Evolutionary conservation across 1,140 invertebrate species (phyloP).

Genomic region (Mamestra configurata): DNA sequence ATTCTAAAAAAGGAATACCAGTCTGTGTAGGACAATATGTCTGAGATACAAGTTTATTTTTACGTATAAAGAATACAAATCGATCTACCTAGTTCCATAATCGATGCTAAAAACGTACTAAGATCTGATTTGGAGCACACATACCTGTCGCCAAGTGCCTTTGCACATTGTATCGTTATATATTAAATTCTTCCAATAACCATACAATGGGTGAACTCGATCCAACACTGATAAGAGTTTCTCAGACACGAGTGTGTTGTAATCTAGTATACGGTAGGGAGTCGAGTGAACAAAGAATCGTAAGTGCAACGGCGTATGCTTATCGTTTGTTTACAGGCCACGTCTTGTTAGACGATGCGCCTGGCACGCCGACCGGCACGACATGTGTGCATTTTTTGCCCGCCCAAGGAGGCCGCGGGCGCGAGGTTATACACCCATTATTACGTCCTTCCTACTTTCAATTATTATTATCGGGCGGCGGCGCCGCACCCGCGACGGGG

Average conservation of each 20-base stretch:
- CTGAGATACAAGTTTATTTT: too few relatives aligned
- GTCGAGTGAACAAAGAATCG: slow-evolving; percentile 68
- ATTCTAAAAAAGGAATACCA: too few relatives aligned
- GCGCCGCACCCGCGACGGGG: slow-evolving; percentile 85
- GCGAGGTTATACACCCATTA: slow-evolving; percentile 88
- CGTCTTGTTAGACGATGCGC: slow-evolving; percentile 60
- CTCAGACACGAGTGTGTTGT: slow-evolving; percentile 63
- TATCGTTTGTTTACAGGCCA: slow-evolving; percentile 75
- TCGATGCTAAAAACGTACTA: background rate
- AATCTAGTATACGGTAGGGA: slow-evolving; percentile 60
- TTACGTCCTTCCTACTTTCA: slow-evolving; percentile 88
- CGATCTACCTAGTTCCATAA: background rate
- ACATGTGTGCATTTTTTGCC: slow-evolving; percentile 88
- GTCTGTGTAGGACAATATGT: too few relatives aligned
- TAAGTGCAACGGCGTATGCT: slow-evolving; percentile 60
- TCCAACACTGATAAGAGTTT: slow-evolving; percentile 64
- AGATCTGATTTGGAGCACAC: background rate
- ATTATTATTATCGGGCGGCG: slow-evolving; percentile 87
- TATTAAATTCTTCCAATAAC: slow-evolving; percentile 37
- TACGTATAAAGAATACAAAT: background rate
- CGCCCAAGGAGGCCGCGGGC: slow-evolving; percentile 87
- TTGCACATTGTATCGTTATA: slow-evolving; percentile 6
- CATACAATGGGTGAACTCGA: slow-evolving; percentile 62
- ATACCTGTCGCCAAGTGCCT: background rate
- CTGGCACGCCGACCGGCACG: slow-evolving; percentile 69